Percentiles rank a stretch among this genome's conserved stretches.
phyloP scores from a whole-genome alignment of 2,888 invertebrate species.

The Cheilosia variabilis region DNA sequence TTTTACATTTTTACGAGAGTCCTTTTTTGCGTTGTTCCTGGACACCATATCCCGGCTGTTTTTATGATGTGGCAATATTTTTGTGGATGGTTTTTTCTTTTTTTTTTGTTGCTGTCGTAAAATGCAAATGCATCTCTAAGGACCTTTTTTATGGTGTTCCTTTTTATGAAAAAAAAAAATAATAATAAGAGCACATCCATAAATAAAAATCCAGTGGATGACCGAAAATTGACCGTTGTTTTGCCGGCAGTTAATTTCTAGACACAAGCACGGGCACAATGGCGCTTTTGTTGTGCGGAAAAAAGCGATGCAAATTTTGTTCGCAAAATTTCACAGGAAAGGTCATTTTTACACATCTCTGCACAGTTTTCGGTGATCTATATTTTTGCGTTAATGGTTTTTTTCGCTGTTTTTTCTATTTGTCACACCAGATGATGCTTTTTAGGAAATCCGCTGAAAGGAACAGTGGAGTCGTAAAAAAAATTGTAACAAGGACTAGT shows the following conservation, averaged over 20 bases:
- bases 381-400: slow-evolving; percentile 20
- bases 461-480: slow-evolving; percentile 44
- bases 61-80: slow-evolving; percentile 75
- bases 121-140: slow-evolving; percentile 75
- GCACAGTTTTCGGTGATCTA: slow-evolving; percentile 37
- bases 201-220: slow-evolving; percentile 73
- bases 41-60: slow-evolving; percentile 32
- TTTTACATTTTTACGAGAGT: slow-evolving; percentile 60
- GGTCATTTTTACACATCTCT: slow-evolving; percentile 15
- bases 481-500: slow-evolving; percentile 42
- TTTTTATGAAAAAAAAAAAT: slow-evolving; percentile 65
- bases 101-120: slow-evolving; percentile 54
- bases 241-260: slow-evolving; percentile 69
- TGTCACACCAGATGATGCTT: slow-evolving; percentile 43
- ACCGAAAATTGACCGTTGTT: slow-evolving; percentile 73
- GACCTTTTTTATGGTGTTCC: slow-evolving; percentile 70
- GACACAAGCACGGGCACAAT: slow-evolving; percentile 31
- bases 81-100: slow-evolving; percentile 51
- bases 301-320: slow-evolving; percentile 52
- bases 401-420: slow-evolving; percentile 19
- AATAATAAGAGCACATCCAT: slow-evolving; percentile 59
- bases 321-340: slow-evolving; percentile 48
- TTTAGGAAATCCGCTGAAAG: slow-evolving; percentile 23
- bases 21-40: slow-evolving; percentile 18
- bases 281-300: slow-evolving; percentile 47